A percentile compares a stretch with the other conserved stretches of the same genome.
phyloP scores from a whole-genome alignment of 2,888 invertebrate species.

The Drosophila affinis region DNA sequence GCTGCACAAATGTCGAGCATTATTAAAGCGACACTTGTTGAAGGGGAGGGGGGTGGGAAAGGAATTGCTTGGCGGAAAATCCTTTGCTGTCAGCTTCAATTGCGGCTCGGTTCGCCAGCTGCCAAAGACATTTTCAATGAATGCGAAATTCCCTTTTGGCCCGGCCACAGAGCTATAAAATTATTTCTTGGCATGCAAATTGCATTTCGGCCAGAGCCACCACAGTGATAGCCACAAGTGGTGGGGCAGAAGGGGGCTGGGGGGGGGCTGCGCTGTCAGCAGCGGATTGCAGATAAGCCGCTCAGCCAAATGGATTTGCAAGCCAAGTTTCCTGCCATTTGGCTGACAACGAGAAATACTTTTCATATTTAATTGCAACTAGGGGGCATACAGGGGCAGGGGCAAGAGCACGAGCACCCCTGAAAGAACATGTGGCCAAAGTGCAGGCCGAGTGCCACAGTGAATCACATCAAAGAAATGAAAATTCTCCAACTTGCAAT shows the following conservation, averaged over 20 bases:
- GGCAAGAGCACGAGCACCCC: neutral
- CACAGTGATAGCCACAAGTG: neutral
- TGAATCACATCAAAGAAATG: slow-evolving; percentile 47
- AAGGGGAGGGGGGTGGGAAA: slow-evolving; percentile 6
- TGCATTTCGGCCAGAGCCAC: slow-evolving; percentile 19
- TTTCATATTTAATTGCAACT: slow-evolving; percentile 71
- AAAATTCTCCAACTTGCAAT: slow-evolving; percentile 41
- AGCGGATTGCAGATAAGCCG: slow-evolving; percentile 32
- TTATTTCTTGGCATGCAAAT: slow-evolving; percentile 51
- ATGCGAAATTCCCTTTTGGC: slow-evolving; percentile 48
- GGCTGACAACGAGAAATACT: slow-evolving; percentile 67
- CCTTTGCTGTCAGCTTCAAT: slow-evolving; percentile 43
- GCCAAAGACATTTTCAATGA: slow-evolving; percentile 66
- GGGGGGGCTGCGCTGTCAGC: slow-evolving; percentile 32
- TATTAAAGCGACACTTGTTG: slow-evolving; percentile 42
- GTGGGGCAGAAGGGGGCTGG: too few species aligned
- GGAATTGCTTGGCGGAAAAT: neutral
- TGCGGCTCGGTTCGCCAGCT: slow-evolving; percentile 44
- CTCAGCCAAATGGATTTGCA: slow-evolving; percentile 30
- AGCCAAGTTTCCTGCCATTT: slow-evolving; percentile 23
- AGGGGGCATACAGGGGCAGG: slow-evolving; percentile 1
- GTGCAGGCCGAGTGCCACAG: slow-evolving; percentile 58
- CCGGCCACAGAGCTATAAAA: slow-evolving; percentile 27
- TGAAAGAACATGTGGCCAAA: slow-evolving; percentile 51
- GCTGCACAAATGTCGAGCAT: slow-evolving; percentile 36